Conservation (phyloP, 1,140 invertebrate genomes). For the Apis dorsata region DNA sequence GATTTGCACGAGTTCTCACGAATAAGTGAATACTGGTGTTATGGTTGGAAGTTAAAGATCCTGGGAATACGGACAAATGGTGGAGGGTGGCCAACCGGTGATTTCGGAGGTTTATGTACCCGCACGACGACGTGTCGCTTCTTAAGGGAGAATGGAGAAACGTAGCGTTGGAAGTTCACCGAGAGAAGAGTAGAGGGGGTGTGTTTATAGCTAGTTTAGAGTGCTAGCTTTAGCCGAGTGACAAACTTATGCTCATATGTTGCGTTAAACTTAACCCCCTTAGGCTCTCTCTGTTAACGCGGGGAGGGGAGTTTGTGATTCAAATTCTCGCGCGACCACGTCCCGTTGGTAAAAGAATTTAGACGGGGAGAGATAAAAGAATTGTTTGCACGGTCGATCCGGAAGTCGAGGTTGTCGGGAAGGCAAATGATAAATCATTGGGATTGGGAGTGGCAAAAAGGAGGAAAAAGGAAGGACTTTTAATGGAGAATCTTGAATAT, state of each 20-base stretch:
- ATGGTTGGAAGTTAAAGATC: not conserved
- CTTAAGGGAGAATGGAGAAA: not conserved
- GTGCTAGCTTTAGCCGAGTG: not conserved
- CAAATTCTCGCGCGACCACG: not conserved
- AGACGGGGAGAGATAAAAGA: not conserved
- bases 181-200: not conserved
- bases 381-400: too few species aligned
- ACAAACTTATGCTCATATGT: conserved; percentile 6
- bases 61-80: not conserved
- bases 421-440: conserved; percentile 72
- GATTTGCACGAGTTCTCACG: not conserved
- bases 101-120: not conserved
- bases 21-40: not conserved
- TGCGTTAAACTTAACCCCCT: not conserved
- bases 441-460: not conserved
- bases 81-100: not conserved
- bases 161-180: not conserved
- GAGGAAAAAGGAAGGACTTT: not conserved
- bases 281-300: not conserved
- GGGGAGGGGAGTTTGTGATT: not conserved
- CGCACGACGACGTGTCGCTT: not conserved
- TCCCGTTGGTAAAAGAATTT: too few species aligned
- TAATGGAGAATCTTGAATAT: conserved; percentile 42
- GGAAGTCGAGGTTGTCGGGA: conserved; percentile 1
- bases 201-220: not conserved